Evolutionary conservation across 2,113 vertebrate species (phyloP).

Genomic region (Neodontobutis hainanensis): DNA sequence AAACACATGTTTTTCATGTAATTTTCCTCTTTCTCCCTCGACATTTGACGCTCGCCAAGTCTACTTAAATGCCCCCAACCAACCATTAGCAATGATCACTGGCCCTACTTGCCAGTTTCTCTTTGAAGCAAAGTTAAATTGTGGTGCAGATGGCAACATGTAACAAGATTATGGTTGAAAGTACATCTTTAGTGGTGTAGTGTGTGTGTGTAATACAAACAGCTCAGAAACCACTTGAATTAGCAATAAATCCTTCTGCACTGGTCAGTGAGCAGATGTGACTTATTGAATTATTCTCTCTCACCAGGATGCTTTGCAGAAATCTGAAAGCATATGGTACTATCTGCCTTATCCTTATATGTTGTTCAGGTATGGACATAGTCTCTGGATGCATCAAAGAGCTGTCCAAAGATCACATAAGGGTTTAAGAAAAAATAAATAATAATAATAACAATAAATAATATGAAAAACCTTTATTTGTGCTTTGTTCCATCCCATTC

Average conservation of each 20-base stretch:
- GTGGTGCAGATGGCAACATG: constrained; percentile 64
- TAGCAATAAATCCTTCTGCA: constrained; percentile 91
- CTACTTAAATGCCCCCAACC: constrained; percentile 35
- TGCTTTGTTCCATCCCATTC: no score
- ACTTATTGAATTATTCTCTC: constrained; percentile 93
- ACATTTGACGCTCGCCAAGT: constrained; percentile 21
- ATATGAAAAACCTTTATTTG: no score
- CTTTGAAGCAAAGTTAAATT: constrained; percentile 47
- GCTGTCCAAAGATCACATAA: constrained; percentile 36
- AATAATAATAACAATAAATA: no score
- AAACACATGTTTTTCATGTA: no score
- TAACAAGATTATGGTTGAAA: constrained; percentile 75
- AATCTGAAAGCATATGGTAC: constrained; percentile 90
- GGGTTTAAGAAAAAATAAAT: constrained; percentile 63
- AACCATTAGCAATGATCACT: constrained; percentile 56
- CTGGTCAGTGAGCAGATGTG: constrained; percentile 89
- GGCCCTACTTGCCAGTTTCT: constrained; percentile 50
- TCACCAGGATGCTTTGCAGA: constrained; percentile 89
- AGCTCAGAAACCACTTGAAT: constrained; percentile 92
- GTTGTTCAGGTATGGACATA: constrained; percentile 86
- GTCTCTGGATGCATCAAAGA: constrained; percentile 82
- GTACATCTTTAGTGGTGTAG: constrained; percentile 62
- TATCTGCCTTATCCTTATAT: constrained; percentile 86
- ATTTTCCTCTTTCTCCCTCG: not conserved
- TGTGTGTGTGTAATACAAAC: constrained; percentile 78